phyloP scores from a whole-genome alignment of 2,797 vertebrate genomes.

The Myotis findleyi region DNA sequence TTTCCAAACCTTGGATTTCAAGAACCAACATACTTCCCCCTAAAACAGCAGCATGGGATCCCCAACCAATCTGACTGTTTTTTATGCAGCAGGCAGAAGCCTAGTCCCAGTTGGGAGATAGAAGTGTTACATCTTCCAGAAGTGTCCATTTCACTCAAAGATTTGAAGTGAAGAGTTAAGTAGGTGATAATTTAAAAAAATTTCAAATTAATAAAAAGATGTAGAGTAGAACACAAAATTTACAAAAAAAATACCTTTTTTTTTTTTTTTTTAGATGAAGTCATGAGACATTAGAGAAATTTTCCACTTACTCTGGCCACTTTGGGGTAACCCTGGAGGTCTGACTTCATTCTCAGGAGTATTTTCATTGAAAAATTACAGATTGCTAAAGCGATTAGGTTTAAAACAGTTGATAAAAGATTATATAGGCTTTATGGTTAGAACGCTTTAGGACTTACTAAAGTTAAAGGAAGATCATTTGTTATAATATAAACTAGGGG shows the following conservation, averaged over 20 bases:
- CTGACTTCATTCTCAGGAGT: not conserved
- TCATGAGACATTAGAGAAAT: not conserved
- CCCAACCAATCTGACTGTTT: too few species aligned
- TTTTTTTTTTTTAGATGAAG: not conserved
- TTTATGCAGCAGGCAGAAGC: not conserved
- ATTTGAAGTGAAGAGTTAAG: not conserved
- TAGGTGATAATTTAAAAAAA: not conserved
- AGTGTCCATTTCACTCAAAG: not conserved
- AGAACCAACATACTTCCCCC: not conserved
- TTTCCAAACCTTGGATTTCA: not conserved
- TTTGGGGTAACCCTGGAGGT: not conserved
- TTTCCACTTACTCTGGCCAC: not conserved
- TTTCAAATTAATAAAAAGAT: slow-evolving; percentile 22
- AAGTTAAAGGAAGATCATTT: slow-evolving; percentile 6
- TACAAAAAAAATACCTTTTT: not conserved
- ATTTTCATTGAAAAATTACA: slow-evolving; percentile 51
- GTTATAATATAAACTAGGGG: not conserved
- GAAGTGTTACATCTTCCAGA: not conserved
- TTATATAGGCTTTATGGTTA: slow-evolving; percentile 20
- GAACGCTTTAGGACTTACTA: slow-evolving; percentile 47
- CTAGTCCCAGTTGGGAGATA: not conserved
- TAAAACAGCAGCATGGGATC: not conserved
- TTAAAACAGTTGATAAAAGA: slow-evolving; percentile 36
- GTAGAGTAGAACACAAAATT: not conserved
- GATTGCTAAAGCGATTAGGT: slow-evolving; percentile 10